These are phyloP conservation scores for Heliconius aoede DNA, from an alignment of 2,888 invertebrate species.

Conservation along the genomic window DNA sequence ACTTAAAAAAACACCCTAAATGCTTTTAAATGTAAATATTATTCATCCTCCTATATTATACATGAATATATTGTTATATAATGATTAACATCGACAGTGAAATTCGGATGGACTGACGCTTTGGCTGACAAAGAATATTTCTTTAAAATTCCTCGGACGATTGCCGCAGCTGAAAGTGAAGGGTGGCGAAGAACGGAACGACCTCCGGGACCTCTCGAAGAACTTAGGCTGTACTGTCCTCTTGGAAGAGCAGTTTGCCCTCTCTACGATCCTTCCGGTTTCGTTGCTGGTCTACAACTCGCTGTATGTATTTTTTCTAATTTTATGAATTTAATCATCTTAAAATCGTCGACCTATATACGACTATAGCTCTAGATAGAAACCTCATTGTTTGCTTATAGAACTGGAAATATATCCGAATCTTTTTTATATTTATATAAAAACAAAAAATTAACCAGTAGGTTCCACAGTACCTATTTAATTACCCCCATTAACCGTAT, in stretches of 20 bases:
- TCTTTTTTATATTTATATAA: too few species aligned
- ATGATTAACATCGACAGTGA: conserved; percentile 57
- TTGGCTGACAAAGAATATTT: conserved; percentile 74
- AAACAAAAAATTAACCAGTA: too few species aligned
- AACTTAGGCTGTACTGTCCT: conserved; percentile 74
- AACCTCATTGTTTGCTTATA: too few species aligned
- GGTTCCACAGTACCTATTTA: too few species aligned
- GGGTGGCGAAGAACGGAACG: conserved; percentile 71
- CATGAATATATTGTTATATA: not conserved
- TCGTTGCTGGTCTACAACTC: conserved; percentile 74
- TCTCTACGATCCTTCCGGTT: conserved; percentile 72
- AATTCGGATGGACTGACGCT: conserved; percentile 77
- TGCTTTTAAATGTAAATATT: too few species aligned
- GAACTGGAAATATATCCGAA: too few species aligned
- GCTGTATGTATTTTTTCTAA: conserved; percentile 62
- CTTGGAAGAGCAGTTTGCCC: conserved; percentile 68
- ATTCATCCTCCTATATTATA: too few species aligned
- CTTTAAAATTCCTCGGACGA: conserved; percentile 74
- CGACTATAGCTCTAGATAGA: too few species aligned
- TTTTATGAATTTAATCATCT: not conserved
- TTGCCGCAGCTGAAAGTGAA: conserved; percentile 65
- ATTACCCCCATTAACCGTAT: too few species aligned
- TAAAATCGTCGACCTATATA: too few species aligned
- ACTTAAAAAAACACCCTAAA: too few species aligned
- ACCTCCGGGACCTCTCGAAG: conserved; percentile 65